These are phyloP conservation scores for Mesitornis unicolor DNA, from an alignment of 2,113 vertebrate genomes.

Conservation along the genomic window DNA sequence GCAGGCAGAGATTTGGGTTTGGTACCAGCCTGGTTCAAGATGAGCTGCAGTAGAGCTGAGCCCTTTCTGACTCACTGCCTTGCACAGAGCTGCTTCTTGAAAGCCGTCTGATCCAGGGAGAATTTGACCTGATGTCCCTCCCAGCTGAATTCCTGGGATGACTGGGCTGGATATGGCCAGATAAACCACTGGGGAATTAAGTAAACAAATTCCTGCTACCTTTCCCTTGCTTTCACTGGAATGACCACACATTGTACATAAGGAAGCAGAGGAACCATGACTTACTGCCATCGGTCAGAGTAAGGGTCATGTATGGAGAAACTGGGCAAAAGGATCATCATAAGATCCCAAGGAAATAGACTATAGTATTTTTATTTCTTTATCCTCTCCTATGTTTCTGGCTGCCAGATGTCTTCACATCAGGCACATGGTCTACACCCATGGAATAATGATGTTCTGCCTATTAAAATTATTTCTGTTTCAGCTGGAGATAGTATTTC, in stretches of 20 bases:
- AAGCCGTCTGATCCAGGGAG: accelerated
- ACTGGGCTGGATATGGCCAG: not conserved
- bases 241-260: accelerated
- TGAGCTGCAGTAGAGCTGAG: not conserved
- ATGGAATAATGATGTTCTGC: not conserved
- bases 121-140: not conserved
- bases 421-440: not conserved
- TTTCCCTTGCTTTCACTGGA: not conserved
- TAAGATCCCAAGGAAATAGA: not conserved
- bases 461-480: not conserved
- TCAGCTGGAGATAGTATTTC: not conserved
- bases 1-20: not conserved
- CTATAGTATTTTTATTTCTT: not conserved
- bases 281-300: not conserved
- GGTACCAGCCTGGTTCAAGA: not conserved
- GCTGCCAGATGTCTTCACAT: not conserved
- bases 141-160: not conserved
- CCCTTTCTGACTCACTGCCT: not conserved
- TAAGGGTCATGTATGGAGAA: slow-evolving; percentile 26
- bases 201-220: not conserved
- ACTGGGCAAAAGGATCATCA: not conserved
- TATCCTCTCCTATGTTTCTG: not conserved
- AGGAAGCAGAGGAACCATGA: not conserved
- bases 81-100: not conserved
- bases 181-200: not conserved